Conservation (phyloP, 2,888 invertebrate species). For the Muscina levida region DNA sequence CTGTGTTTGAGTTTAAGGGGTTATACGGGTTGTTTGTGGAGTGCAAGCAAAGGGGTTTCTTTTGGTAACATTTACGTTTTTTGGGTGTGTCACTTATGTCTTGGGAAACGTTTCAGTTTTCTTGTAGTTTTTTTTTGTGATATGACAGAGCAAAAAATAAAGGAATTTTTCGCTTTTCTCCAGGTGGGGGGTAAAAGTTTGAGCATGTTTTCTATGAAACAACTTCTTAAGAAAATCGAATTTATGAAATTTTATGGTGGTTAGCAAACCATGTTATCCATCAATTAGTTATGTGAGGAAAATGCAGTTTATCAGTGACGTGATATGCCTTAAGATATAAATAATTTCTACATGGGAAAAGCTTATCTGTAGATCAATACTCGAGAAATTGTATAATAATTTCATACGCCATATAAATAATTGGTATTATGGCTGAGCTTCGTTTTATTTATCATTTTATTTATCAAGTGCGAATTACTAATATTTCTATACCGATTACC, state of each 20-base stretch:
- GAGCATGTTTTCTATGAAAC: constrained; percentile 8
- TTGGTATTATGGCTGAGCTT: too few species aligned
- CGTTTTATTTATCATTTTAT: too few species aligned
- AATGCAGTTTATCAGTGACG: constrained; percentile 1
- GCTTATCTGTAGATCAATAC: too few species aligned
- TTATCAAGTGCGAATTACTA: too few species aligned
- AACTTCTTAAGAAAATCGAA: not conserved
- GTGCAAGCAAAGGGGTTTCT: constrained; percentile 54
- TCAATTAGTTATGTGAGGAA: constrained; percentile 8
- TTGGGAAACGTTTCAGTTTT: constrained; percentile 56
- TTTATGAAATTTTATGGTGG: not conserved
- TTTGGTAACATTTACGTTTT: constrained; percentile 34
- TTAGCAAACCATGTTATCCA: not conserved
- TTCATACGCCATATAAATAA: too few species aligned
- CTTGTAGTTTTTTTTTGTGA: constrained; percentile 40
- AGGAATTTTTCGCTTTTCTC: constrained; percentile 13
- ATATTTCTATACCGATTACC: too few species aligned
- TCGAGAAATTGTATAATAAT: too few species aligned
- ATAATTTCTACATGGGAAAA: too few species aligned
- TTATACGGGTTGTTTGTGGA: constrained; percentile 62
- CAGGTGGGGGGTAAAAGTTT: constrained; percentile 46
- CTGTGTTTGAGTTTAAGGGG: constrained; percentile 35
- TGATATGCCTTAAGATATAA: too few species aligned
- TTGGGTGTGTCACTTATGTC: constrained; percentile 64
- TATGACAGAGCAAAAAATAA: constrained; percentile 57